These are phyloP conservation scores for Melanotaenia maccullochi DNA, from an alignment of 2,797 vertebrate genomes.

Conservation along the genomic window DNA sequence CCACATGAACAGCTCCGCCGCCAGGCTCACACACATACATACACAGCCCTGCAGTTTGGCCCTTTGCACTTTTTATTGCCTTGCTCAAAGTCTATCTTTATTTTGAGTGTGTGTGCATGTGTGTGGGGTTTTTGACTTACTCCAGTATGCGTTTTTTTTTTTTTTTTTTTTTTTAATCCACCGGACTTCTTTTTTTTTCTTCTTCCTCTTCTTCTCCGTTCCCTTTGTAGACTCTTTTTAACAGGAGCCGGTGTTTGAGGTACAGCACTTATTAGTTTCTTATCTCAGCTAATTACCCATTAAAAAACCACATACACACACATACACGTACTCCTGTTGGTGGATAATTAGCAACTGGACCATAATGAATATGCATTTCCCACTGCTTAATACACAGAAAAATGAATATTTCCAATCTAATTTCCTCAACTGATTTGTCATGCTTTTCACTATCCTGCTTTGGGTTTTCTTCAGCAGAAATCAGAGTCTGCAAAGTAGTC, in stretches of 20 bases:
- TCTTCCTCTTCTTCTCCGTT: slow-evolving; percentile 43
- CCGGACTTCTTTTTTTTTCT: slow-evolving; percentile 43
- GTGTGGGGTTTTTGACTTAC: slow-evolving; percentile 47
- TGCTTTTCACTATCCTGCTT: slow-evolving; percentile 42
- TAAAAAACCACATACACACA: slow-evolving; percentile 73
- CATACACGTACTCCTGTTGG: slow-evolving; percentile 59
- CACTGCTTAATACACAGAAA: slow-evolving; percentile 61
- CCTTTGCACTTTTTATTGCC: slow-evolving; percentile 74
- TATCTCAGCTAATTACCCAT: slow-evolving; percentile 81
- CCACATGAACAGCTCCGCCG: slow-evolving; percentile 75
- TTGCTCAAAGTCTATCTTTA: slow-evolving; percentile 31
- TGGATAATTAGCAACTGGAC: slow-evolving; percentile 73
- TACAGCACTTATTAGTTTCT: slow-evolving; percentile 77
- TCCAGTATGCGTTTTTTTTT: slow-evolving; percentile 62
- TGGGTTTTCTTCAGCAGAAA: slow-evolving; percentile 29
- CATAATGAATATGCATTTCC: slow-evolving; percentile 76
- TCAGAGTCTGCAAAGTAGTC: slow-evolving; percentile 23
- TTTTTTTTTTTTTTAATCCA: slow-evolving; percentile 32
- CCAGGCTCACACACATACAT: slow-evolving; percentile 20
- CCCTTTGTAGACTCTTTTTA: slow-evolving; percentile 69
- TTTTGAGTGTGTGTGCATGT: slow-evolving; percentile 33
- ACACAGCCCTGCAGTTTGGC: slow-evolving; percentile 73
- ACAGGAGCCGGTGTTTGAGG: slow-evolving; percentile 71
- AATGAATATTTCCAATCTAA: slow-evolving; percentile 73
- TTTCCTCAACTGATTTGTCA: slow-evolving; percentile 70